Percentiles rank a stretch among this genome's conserved stretches.
Evolutionary conservation across 2,888 invertebrate species (phyloP).

Genomic region (Carpatolechia fugitivella): DNA sequence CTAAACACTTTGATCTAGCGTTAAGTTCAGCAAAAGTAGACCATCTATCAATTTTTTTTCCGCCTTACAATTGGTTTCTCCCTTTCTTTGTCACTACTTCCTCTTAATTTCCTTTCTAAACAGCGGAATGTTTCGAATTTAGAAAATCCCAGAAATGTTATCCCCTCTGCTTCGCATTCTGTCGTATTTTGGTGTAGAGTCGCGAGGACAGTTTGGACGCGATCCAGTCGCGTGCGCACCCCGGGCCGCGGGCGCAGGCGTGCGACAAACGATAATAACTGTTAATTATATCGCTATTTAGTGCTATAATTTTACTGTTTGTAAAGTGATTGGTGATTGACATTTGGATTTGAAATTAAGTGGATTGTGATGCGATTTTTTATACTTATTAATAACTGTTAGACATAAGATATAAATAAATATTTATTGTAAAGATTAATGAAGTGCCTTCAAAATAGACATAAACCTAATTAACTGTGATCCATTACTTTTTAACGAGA

Average conservation of each 20-base stretch:
- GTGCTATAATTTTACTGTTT: not conserved
- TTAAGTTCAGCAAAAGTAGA: too few relatives aligned
- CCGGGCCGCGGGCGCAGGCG: conserved; percentile 37
- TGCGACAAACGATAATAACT: conserved; percentile 4
- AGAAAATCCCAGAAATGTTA: conserved; percentile 52
- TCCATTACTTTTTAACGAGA: not conserved
- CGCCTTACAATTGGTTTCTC: not conserved
- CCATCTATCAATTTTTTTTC: too few relatives aligned
- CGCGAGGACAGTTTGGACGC: conserved; percentile 73
- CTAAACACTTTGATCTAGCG: too few relatives aligned
- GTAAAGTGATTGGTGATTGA: not conserved
- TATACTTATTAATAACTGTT: too few relatives aligned
- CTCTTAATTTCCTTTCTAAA: not conserved
- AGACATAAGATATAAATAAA: too few relatives aligned
- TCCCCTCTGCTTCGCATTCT: conserved; percentile 60
- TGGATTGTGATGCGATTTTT: not conserved
- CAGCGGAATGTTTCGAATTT: conserved; percentile 30
- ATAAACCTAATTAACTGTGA: not conserved
- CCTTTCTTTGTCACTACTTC: not conserved
- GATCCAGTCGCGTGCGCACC: conserved; percentile 64
- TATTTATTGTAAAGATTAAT: too few relatives aligned
- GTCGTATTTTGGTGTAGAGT: conserved; percentile 71
- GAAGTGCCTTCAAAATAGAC: too few relatives aligned
- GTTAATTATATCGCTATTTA: not conserved
- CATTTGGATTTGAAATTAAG: not conserved